Conservation (phyloP, 2,888 invertebrate species). For the Leucophenga maculata region DNA sequence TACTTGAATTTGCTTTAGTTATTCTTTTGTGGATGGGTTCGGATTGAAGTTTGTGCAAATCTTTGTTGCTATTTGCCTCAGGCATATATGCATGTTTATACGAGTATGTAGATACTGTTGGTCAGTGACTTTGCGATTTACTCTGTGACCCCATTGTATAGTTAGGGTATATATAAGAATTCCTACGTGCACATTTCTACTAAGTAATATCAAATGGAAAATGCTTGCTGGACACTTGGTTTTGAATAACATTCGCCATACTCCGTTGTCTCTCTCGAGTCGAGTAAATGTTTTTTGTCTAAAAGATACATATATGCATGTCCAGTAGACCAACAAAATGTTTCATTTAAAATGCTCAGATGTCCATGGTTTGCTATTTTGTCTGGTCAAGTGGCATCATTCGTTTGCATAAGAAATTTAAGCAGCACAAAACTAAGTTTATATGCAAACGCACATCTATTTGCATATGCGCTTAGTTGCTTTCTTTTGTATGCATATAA, state of each 20-base stretch:
- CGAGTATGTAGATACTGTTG: neutral
- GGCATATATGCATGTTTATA: neutral
- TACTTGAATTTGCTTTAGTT: neutral
- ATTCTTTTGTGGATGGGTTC: neutral
- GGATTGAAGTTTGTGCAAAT: neutral
- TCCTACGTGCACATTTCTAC: neutral
- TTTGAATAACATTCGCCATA: neutral
- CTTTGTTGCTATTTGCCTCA: neutral
- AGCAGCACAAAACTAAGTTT: constrained; percentile 16
- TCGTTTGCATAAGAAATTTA: constrained; percentile 27
- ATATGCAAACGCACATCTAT: constrained; percentile 1
- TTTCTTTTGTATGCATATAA: no score
- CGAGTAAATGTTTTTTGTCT: neutral
- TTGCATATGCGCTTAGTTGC: no score
- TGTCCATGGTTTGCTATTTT: constrained; percentile 11
- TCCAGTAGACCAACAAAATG: constrained; percentile 23
- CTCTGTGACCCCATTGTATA: neutral
- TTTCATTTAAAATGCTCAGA: constrained; percentile 30
- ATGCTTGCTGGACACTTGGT: neutral
- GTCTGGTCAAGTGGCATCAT: constrained; percentile 23
- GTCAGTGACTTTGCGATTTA: constrained; percentile 6
- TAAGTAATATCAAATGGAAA: neutral
- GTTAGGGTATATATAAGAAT: neutral
- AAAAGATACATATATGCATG: neutral
- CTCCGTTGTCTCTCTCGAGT: neutral